phyloP scores from a whole-genome alignment of 2,888 invertebrate genomes.

The Drosophila prolongata region DNA sequence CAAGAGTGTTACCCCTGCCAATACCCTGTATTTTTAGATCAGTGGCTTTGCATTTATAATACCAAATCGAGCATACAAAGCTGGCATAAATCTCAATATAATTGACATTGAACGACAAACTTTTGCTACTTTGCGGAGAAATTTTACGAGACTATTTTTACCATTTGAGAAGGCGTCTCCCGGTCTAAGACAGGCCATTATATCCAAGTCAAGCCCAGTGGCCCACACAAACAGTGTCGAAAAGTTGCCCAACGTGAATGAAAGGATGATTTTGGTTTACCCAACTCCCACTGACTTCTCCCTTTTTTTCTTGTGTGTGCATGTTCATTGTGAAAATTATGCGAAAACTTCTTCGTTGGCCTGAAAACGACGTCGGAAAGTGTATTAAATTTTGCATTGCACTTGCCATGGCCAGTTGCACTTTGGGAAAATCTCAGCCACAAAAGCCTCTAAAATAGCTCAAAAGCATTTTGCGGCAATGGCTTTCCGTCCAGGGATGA shows the following conservation, averaged over 20 bases:
- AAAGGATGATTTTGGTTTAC: slow-evolving; percentile 17
- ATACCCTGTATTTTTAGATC: slow-evolving; percentile 49
- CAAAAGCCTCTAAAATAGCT: slow-evolving; percentile 31
- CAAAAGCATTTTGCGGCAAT: slow-evolving; percentile 57
- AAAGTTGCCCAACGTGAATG: slow-evolving; percentile 35
- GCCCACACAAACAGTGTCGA: slow-evolving; percentile 34
- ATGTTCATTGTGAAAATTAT: slow-evolving; percentile 54
- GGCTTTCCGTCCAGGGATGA: slow-evolving; percentile 22
- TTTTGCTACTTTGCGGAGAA: slow-evolving; percentile 46
- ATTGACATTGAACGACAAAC: slow-evolving; percentile 47
- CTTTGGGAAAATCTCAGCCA: slow-evolving; percentile 31
- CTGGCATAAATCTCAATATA: slow-evolving; percentile 55
- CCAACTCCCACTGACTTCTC: slow-evolving; percentile 5
- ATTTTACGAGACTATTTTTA: slow-evolving; percentile 59
- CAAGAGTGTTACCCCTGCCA: slow-evolving; percentile 1
- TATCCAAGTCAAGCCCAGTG: slow-evolving; percentile 26
- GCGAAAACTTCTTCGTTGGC: slow-evolving; percentile 52
- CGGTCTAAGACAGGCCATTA: slow-evolving; percentile 40
- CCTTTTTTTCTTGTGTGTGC: slow-evolving; percentile 3
- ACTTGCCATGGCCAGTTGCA: slow-evolving; percentile 42
- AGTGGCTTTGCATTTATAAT: slow-evolving; percentile 47
- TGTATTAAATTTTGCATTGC: slow-evolving; percentile 54
- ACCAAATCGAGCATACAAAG: slow-evolving; percentile 21
- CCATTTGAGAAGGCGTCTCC: slow-evolving; percentile 33
- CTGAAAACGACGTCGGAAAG: slow-evolving; percentile 35